Percentiles rank a stretch among this genome's conserved stretches.
Evolutionary conservation across 2,888 invertebrate genomes (phyloP).

Genomic region (Phragmatobia fuliginosa): DNA sequence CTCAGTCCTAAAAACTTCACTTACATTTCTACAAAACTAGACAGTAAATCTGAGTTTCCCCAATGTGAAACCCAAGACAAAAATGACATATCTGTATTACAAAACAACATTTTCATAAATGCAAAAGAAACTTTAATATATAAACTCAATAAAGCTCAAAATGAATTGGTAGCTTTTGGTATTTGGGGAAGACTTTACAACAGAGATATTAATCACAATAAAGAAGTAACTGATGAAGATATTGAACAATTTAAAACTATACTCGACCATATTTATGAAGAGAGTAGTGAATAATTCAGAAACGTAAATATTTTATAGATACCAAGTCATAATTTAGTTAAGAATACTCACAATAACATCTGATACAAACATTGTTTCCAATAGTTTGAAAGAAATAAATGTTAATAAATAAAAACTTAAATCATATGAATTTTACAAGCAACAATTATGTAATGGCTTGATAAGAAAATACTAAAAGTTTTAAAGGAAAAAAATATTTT

Average conservation of each 20-base stretch:
- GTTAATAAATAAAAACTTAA: not conserved
- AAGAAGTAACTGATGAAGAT: conserved; percentile 59
- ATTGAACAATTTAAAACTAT: conserved; percentile 58
- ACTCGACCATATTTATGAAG: conserved; percentile 65
- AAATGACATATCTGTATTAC: conserved; percentile 30
- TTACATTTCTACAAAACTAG: conserved; percentile 11
- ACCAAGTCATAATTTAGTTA: not conserved
- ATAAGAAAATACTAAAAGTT: too few relatives aligned
- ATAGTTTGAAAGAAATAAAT: not conserved
- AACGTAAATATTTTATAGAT: not conserved
- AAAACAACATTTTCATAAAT: conserved; percentile 28
- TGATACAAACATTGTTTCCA: not conserved
- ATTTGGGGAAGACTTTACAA: conserved; percentile 80
- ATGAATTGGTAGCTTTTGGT: conserved; percentile 79
- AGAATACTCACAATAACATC: not conserved
- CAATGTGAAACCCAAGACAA: conserved; percentile 25
- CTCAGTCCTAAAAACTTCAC: conserved; percentile 69
- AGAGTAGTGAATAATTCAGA: conserved; percentile 4
- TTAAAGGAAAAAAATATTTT: too few relatives aligned
- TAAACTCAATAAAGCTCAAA: conserved; percentile 70
- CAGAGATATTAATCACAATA: conserved; percentile 76
- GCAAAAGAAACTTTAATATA: conserved; percentile 55
- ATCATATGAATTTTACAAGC: too few relatives aligned
- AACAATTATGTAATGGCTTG: too few relatives aligned
- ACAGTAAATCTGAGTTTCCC: conserved; percentile 16